These are phyloP conservation scores for Argentina silus DNA, from an alignment of 2,797 vertebrate species.

Conservation along the genomic window DNA sequence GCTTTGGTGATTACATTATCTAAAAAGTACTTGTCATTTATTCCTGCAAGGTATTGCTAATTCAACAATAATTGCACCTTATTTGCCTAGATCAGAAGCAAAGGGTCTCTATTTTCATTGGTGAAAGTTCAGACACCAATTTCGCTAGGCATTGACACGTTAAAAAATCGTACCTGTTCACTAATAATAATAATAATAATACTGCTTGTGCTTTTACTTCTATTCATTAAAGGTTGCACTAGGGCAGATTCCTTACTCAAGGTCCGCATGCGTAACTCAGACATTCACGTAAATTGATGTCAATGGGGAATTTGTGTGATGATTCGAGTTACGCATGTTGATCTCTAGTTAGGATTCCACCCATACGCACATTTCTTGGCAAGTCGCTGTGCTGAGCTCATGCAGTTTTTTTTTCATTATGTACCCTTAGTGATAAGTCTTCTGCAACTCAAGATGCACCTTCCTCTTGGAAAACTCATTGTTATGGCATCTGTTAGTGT, in stretches of 20 bases:
- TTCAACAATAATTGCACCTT: conserved; percentile 32
- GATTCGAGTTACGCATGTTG: too few species aligned
- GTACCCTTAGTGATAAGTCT: conserved; percentile 30
- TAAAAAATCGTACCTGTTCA: conserved; percentile 52
- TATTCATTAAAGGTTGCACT: conserved; percentile 29
- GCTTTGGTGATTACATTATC: conserved; percentile 17
- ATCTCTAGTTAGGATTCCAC: too few species aligned
- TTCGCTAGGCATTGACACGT: conserved; percentile 29
- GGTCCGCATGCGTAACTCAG: conserved; percentile 1
- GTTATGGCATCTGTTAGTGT: conserved; percentile 46
- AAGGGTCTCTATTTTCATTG: conserved; percentile 31
- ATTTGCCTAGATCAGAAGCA: conserved; percentile 45
- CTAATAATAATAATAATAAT: conserved; percentile 58
- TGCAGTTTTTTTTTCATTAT: conserved; percentile 54
- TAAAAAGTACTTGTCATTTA: conserved; percentile 25
- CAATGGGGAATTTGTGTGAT: too few species aligned
- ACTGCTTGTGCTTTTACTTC: conserved; percentile 58
- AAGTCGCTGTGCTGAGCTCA: conserved; percentile 56
- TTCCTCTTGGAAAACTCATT: conserved; percentile 35
- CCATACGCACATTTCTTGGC: conserved; percentile 33
- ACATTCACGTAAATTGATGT: conserved; percentile 29
- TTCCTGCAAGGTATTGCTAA: conserved; percentile 50
- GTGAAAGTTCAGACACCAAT: conserved; percentile 38
- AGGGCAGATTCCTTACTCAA: neutral
- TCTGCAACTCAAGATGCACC: neutral